Conservation (phyloP, 64 coral and sea anemone genomes). For the Stichodactyla helianthus region DNA sequence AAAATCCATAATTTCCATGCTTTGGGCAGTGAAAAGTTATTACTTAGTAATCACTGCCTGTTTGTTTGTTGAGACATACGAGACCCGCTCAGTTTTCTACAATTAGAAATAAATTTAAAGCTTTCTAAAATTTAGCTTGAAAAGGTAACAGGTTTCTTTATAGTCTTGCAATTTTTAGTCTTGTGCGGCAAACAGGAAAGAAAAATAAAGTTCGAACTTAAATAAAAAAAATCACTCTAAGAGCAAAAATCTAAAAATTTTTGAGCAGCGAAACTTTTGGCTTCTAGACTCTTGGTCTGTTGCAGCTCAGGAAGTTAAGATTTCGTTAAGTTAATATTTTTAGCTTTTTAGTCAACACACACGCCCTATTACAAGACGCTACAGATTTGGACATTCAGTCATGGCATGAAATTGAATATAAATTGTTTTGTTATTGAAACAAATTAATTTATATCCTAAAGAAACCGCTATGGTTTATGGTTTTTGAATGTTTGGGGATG, state of each 20-base stretch:
- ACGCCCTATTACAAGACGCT: background rate
- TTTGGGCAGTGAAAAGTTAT: too few species aligned
- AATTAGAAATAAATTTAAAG: background rate
- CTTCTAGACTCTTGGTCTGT: constrained; percentile 5
- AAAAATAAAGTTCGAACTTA: background rate
- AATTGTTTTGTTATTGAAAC: background rate
- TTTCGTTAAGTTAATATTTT: constrained; percentile 4
- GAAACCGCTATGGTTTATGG: background rate
- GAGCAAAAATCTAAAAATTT: background rate
- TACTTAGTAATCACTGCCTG: too few species aligned
- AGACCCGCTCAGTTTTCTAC: background rate
- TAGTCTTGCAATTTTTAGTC: background rate
- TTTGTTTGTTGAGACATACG: background rate
- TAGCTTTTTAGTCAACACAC: background rate
- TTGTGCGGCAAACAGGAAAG: background rate
- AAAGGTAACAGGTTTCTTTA: background rate
- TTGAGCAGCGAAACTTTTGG: background rate
- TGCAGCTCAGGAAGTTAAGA: constrained; percentile 16
- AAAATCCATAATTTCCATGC: too few species aligned
- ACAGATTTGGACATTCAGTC: constrained; percentile 5
- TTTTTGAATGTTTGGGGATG: background rate
- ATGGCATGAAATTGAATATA: background rate
- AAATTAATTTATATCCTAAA: background rate
- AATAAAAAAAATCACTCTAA: background rate
- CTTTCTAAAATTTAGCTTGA: background rate